A percentile compares a stretch with the other conserved stretches of the same genome.
Conservation (phyloP, 1,140 invertebrate genomes). For the Leptopilina clavipes region DNA sequence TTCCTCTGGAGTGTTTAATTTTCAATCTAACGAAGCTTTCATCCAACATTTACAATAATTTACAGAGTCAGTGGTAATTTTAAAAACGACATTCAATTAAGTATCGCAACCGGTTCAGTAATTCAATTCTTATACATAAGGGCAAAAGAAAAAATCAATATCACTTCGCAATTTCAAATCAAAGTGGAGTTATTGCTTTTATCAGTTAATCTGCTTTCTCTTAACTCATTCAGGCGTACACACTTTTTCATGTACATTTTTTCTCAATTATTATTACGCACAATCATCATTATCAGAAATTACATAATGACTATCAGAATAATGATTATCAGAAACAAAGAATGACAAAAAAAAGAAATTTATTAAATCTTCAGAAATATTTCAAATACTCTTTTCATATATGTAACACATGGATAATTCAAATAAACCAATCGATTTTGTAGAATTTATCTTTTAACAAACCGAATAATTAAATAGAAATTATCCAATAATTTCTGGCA, state of each 20-base stretch:
- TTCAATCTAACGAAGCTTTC: not conserved
- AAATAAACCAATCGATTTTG: not conserved
- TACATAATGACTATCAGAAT: too few species aligned
- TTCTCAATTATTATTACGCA: too few species aligned
- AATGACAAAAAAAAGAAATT: too few species aligned
- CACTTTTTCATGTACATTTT: not conserved
- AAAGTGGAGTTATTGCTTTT: not conserved
- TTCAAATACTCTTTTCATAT: too few species aligned
- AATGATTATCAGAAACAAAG: too few species aligned
- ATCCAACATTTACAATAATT: not conserved
- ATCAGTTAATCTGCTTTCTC: not conserved
- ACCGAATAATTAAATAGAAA: not conserved
- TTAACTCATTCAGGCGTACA: too few species aligned
- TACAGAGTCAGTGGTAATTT: conserved; percentile 2
- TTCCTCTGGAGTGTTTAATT: not conserved
- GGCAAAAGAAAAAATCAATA: not conserved
- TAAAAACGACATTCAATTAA: conserved; percentile 26
- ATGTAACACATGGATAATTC: too few species aligned
- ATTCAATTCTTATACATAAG: not conserved
- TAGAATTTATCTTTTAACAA: not conserved
- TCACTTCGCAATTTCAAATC: not conserved
- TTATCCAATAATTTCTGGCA: not conserved
- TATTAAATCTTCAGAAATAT: too few species aligned
- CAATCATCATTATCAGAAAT: too few species aligned
- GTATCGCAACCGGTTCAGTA: not conserved